Evolutionary conservation across 2,113 vertebrate genomes (phyloP).

Genomic region (Bufo bufo): DNA sequence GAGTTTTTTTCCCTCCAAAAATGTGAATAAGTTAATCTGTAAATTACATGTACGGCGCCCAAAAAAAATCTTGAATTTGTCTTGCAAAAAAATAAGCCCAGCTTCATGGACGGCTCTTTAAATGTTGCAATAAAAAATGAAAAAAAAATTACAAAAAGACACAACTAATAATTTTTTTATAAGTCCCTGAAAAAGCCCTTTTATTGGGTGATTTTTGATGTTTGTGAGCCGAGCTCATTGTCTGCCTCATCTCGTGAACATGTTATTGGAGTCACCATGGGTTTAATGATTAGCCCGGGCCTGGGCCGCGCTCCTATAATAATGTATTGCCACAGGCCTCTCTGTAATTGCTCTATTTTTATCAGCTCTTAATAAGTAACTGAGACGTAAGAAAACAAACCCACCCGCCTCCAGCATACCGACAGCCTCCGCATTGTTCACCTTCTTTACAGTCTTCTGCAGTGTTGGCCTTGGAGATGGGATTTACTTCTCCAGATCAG

Average conservation of each 20-base stretch:
- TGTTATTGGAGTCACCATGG: not conserved
- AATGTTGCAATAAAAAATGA: too few relatives aligned
- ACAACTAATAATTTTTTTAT: too few relatives aligned
- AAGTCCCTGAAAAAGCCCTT: not conserved
- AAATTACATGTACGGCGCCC: too few relatives aligned
- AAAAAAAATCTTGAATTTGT: too few relatives aligned
- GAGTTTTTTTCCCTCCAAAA: too few relatives aligned
- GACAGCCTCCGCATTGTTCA: not conserved
- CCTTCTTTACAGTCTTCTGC: not conserved
- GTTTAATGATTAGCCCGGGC: conserved; percentile 69
- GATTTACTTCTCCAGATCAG: too few relatives aligned
- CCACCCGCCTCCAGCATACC: conserved; percentile 52
- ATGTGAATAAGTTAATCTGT: too few relatives aligned
- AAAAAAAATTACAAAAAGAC: too few relatives aligned
- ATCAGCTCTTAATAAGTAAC: conserved; percentile 67
- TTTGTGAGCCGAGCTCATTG: not conserved
- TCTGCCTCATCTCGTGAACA: not conserved
- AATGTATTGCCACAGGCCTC: conserved; percentile 58
- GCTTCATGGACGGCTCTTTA: too few relatives aligned
- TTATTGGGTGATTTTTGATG: not conserved
- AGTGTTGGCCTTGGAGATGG: too few relatives aligned
- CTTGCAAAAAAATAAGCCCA: too few relatives aligned
- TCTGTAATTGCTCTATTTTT: conserved; percentile 38
- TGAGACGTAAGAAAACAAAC: conserved; percentile 49
- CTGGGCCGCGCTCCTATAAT: conserved; percentile 61